A percentile compares a stretch with the other conserved stretches of the same genome.
phyloP scores from a whole-genome alignment of 2,113 vertebrate species.

The Xenus cinereus region DNA sequence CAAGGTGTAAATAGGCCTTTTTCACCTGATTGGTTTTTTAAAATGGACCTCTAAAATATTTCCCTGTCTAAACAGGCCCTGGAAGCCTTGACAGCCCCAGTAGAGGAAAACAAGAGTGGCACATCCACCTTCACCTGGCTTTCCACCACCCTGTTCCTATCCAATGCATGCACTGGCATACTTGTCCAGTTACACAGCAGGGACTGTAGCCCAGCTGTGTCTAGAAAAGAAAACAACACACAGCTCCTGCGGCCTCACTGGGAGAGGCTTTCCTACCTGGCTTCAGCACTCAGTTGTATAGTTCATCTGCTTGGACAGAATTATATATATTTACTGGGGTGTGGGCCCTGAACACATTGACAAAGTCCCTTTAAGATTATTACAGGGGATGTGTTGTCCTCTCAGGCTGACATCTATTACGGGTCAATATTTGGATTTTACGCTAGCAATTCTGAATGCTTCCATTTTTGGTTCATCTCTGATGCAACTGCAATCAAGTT shows the following conservation, averaged over 20 bases:
- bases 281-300: not conserved
- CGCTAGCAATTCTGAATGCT: not conserved
- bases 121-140: not conserved
- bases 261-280: not conserved
- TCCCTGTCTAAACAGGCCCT: not conserved
- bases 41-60: not conserved
- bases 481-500: not conserved
- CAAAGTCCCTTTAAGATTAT: not conserved
- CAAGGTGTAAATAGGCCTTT: not conserved
- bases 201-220: not conserved
- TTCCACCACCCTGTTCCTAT: not conserved
- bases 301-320: not conserved
- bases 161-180: not conserved
- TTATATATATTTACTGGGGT: not conserved
- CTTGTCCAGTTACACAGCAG: not conserved
- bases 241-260: not conserved
- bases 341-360: not conserved
- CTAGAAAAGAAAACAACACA: not conserved
- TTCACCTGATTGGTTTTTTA: not conserved
- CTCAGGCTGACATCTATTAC: not conserved
- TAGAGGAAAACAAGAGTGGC: not conserved
- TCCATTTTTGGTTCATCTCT: conserved; percentile 7
- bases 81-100: not conserved
- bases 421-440: conserved; percentile 27
- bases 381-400: not conserved